Base-by-base conservation (phyloP, 2,888 invertebrate species). In the Andrena flavipes region DNA sequence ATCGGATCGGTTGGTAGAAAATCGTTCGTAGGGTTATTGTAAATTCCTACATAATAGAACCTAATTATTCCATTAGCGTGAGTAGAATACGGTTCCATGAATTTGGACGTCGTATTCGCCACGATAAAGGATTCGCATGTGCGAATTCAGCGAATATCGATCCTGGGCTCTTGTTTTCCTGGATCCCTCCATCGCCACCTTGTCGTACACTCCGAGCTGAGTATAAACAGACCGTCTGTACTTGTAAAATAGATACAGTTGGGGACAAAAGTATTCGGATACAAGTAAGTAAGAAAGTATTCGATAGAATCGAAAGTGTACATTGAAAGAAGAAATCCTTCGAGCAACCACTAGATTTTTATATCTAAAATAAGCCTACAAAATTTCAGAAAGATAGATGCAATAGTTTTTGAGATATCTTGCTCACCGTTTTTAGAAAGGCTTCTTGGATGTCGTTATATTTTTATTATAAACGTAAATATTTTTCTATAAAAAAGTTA, bases 11-110 rank as follows among this genome's bases (percentile, higher is more conserved):
- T 63, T 48, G 23, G 29, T 48, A n/a, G 29, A 48, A 63, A 70
- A 56, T n/a, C 56, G 1, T 63, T 48, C 51, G 60, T 54, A 63
- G 7, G 49, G 26, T 48, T 29, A 10, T 5, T 23, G 20, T 5
- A 20, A 75, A 56, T 35, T 30, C n/a, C 10, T n/a, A 4, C n/a
- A 20, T n/a, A 60, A 62, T 13, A 64, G 56, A 16, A 33, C n/a
- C 59, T 30, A 64, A 79, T 75, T 79, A 75, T 74, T 79, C 74
- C 64, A 79, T 79, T 79, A 75, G 30, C 35, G 48, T 62, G 67
- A 63, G 54, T 54, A 20, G 76, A 76, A 80, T 72, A 76, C 42
- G 51, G 70, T 65, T 79, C 10, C 26, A 2, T 16, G 51, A 23
- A 35, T 59, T 33, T 23, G 69, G 49, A 7, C 33, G 59, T 65